Base-by-base conservation (phyloP, 2,888 invertebrate genomes). In the Andrena dorsata region DNA sequence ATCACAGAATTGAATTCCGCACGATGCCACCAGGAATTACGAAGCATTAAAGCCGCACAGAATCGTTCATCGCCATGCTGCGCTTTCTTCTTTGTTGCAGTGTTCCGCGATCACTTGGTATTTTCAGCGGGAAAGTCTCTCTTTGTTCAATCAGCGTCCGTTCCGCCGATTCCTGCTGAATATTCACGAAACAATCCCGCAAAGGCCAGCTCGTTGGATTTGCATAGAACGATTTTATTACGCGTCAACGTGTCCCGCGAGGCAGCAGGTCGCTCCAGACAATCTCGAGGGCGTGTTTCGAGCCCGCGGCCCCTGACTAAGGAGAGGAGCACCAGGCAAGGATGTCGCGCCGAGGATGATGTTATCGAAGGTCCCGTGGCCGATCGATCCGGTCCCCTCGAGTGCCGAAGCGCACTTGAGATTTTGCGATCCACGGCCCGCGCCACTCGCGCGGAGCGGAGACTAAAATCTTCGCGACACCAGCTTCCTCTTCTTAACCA, bases 91-190 rank as follows among this genome's bases (percentile, higher is more conserved):
- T 41, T 53, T 20, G 20, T 26, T 4, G 23, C 56, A 56, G 10
- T 58, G 71, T 60, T 47, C 51, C 60, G 51, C 35, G 56, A 66
- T 61, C 49, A 53, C 28, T 51, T 23, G 28, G 23, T 49, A 49
- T 65, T 51, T 61, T 58, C 65, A 30, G 30, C 61, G 23, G 26
- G 47, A 23, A 82, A 65, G 47, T 64, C 58, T 8, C 26, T 72
- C 69, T 78, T 81, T 49, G 75, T 81, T 77, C 79, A 72, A 81
- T 77, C 78, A 49, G 61, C 30, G 32, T 20, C 16, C 71, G 47
- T 58, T 64, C 51, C 65, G 28, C 28, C 35, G 69, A 30, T 23
- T 7, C 56, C 16, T 23, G 56, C 23, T 76, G 72, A 81, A 76
- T 82, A 82, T 82, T 82, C 82, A 76, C 72, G 30, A 65, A 47